Conservation (phyloP, 2,888 invertebrate genomes). For the Lasioglossum figueresi region DNA sequence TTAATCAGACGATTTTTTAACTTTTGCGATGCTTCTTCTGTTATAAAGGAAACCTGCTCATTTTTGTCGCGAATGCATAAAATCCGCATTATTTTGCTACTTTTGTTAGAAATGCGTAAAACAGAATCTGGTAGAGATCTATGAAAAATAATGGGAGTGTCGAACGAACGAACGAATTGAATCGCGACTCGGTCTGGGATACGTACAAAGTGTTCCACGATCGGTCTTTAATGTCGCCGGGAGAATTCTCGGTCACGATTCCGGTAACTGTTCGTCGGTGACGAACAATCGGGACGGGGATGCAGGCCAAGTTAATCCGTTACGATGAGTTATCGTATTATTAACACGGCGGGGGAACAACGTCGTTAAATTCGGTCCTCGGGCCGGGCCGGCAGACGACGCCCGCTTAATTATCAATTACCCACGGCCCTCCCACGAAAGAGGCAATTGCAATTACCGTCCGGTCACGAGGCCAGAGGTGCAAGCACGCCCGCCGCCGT, state of each 20-base stretch:
- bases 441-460: slow-evolving; percentile 58
- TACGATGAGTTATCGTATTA: slow-evolving; percentile 73
- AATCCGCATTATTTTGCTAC: too few species aligned
- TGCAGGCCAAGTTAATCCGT: slow-evolving; percentile 64
- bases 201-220: not conserved
- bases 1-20: too few species aligned
- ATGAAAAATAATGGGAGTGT: not conserved
- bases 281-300: slow-evolving; percentile 32
- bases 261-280: slow-evolving; percentile 39
- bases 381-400: slow-evolving; percentile 41
- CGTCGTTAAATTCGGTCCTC: slow-evolving; percentile 66
- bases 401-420: slow-evolving; percentile 72
- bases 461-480: slow-evolving; percentile 57
- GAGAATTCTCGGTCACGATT: slow-evolving; percentile 13
- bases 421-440: slow-evolving; percentile 67
- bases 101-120: not conserved
- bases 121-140: not conserved
- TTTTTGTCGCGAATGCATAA: not conserved
- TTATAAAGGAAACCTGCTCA: too few species aligned
- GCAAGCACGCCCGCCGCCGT: not conserved
- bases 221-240: slow-evolving; percentile 10
- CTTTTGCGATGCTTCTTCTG: too few species aligned
- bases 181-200: not conserved
- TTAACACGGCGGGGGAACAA: slow-evolving; percentile 51
- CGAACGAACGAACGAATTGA: not conserved